A percentile compares a stretch with the other conserved stretches of the same genome.
These are phyloP conservation scores for Talpa occidentalis DNA, from an alignment of 2,113 vertebrate species.

Conservation along the genomic window DNA sequence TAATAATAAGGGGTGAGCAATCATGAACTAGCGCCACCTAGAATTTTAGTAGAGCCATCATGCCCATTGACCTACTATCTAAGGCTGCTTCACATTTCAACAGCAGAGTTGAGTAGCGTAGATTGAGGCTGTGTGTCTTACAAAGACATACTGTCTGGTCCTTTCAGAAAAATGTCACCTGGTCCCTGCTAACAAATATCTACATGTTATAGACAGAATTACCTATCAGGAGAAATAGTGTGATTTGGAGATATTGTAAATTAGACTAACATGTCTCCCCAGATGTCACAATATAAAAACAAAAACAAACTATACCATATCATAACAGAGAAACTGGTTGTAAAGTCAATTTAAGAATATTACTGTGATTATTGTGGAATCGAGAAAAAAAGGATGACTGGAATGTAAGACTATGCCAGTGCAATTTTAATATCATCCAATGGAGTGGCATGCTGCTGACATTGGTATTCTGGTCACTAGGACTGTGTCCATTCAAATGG, in stretches of 20 bases:
- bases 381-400: neutral
- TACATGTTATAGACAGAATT: neutral
- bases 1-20: neutral
- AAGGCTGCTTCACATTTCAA: neutral
- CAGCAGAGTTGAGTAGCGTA: neutral
- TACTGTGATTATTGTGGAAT: neutral
- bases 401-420: neutral
- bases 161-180: neutral
- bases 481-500: neutral
- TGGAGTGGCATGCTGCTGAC: neutral
- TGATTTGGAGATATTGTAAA: neutral
- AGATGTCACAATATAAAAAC: neutral
- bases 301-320: neutral
- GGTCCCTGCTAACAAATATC: neutral
- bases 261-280: neutral
- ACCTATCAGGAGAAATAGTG: neutral
- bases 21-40: neutral
- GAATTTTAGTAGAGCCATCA: neutral
- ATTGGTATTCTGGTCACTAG: constrained; percentile 2
- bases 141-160: neutral
- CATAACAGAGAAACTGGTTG: neutral
- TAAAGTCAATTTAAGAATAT: neutral
- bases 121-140: neutral
- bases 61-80: neutral
- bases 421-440: neutral